Conservation (phyloP, 2,888 invertebrate genomes). For the Stictocephala bisonia region DNA sequence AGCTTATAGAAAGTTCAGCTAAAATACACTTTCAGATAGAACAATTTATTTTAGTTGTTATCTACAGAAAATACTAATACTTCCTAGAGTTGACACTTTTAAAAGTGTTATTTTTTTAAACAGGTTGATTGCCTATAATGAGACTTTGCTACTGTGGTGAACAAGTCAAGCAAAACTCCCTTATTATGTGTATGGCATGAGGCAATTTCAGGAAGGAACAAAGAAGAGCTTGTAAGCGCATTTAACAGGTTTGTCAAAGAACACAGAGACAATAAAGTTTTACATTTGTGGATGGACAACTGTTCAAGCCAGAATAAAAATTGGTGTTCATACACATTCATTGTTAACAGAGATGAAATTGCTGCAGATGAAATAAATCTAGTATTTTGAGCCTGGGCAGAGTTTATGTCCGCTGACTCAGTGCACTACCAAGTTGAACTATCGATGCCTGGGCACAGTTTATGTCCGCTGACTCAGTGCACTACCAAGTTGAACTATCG, state of each 20-base stretch:
- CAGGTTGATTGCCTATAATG: background rate
- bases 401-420: too few species aligned
- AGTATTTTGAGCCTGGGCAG: background rate
- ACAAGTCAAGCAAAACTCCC: background rate
- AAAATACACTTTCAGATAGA: too few species aligned
- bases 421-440: too few species aligned
- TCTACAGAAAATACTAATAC: too few species aligned
- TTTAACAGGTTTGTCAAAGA: background rate
- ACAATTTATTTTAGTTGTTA: too few species aligned
- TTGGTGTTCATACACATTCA: background rate
- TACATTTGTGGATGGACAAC: background rate
- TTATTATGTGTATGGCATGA: too few species aligned
- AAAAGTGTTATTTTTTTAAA: too few species aligned
- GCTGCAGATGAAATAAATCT: background rate
- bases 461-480: too few species aligned
- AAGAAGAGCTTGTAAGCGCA: background rate
- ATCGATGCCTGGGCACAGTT: too few species aligned
- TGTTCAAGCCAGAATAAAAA: background rate
- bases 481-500: too few species aligned
- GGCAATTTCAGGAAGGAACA: background rate
- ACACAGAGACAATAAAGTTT: background rate
- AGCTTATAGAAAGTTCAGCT: too few species aligned
- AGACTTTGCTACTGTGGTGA: background rate
- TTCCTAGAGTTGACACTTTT: too few species aligned
- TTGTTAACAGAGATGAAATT: background rate